A percentile compares a stretch with the other conserved stretches of the same genome.
Conservation (phyloP, 2,797 vertebrate genomes). For the Falco berigora region DNA sequence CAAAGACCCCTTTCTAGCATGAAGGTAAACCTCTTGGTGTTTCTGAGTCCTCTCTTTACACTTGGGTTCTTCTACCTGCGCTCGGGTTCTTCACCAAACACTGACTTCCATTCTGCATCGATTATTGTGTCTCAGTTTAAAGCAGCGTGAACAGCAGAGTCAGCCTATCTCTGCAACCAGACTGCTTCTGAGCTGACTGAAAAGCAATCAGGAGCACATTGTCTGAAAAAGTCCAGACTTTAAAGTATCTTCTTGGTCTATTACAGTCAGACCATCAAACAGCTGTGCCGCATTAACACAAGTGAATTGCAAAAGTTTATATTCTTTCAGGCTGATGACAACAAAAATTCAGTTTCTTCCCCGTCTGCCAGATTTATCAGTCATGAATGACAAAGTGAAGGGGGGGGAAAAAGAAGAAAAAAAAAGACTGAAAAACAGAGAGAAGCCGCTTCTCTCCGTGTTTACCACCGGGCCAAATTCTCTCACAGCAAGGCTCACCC, state of each 20-base stretch:
- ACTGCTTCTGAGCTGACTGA: conserved; percentile 35
- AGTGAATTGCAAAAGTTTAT: not conserved
- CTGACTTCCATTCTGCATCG: not conserved
- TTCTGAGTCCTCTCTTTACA: not conserved
- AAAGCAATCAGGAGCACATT: conserved; percentile 51
- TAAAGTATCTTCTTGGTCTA: conserved; percentile 36
- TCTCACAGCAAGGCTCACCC: rapidly evolving
- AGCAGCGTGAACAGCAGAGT: not conserved
- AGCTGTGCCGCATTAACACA: conserved; percentile 36
- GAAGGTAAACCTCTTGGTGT: not conserved
- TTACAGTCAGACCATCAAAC: conserved; percentile 28
- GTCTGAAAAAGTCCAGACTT: conserved; percentile 18
- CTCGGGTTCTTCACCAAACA: not conserved
- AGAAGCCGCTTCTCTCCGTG: not conserved
- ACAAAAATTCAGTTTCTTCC: conserved; percentile 26
- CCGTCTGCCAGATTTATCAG: not conserved
- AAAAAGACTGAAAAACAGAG: not conserved
- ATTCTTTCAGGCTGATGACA: conserved; percentile 12
- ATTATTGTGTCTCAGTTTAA: not conserved
- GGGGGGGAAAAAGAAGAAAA: not conserved
- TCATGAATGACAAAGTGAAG: not conserved
- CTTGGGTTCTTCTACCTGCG: not conserved
- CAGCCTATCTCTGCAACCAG: not conserved
- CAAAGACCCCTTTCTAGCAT: not conserved
- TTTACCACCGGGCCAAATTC: not conserved